Conservation (phyloP, 2,797 vertebrate genomes). For the Pygocentrus nattereri region DNA sequence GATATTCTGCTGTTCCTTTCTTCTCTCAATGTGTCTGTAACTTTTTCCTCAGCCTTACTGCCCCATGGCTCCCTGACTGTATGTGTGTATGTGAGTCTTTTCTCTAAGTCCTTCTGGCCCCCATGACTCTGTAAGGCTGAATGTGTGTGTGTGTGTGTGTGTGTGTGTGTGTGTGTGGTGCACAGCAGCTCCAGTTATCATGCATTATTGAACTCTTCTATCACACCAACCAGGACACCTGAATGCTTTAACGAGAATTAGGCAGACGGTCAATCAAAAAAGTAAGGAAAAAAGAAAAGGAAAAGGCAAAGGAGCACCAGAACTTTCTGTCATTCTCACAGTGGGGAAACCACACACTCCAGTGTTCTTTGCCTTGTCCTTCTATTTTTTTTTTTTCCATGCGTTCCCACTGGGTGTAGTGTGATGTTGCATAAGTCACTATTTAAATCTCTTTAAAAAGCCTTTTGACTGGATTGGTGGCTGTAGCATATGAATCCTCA, state of each 20-base stretch:
- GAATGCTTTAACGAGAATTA: constrained; percentile 54
- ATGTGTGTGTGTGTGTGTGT: constrained; percentile 32
- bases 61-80: not conserved
- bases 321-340: constrained; percentile 20
- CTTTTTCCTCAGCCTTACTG: not conserved
- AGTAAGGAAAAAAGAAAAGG: constrained; percentile 17
- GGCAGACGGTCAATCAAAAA: constrained; percentile 55
- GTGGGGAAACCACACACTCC: constrained; percentile 2
- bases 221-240: constrained; percentile 34
- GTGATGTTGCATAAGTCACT: not conserved
- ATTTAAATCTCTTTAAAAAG: too few relatives aligned
- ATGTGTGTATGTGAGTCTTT: not conserved
- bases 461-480: not conserved
- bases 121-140: constrained; percentile 4
- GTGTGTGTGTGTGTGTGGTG: constrained; percentile 31
- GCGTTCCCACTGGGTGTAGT: not conserved
- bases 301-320: constrained; percentile 18
- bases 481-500: not conserved
- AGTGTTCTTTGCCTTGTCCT: not conserved
- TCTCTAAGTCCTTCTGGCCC: not conserved
- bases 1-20: not conserved
- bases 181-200: constrained; percentile 36
- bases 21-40: not conserved
- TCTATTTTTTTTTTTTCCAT: not conserved
- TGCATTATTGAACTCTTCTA: constrained; percentile 57